Base-by-base conservation (phyloP, 2,888 invertebrate genomes). In the Leptopilina drosophilae region DNA sequence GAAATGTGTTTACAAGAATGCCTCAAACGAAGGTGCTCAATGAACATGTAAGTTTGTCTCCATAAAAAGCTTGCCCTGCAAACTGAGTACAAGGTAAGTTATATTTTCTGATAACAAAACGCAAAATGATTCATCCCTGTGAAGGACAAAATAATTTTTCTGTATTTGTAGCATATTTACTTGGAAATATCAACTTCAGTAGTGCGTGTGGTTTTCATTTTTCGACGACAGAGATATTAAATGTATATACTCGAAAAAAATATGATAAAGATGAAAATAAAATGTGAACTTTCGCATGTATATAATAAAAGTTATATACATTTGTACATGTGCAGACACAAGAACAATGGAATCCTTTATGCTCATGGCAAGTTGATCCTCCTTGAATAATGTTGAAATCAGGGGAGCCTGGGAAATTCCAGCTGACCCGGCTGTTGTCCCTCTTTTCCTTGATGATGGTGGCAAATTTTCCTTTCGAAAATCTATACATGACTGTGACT, bases 351-450 rank as follows among this genome's bases (percentile, higher is more conserved):
- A 84, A 84, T 85, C 82, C 82, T 77, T 78, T 80, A 76, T 46
- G 46, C 46, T 46, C 81, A 80, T 90, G 91, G 88, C 91, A 91
- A 89, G 88, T 91, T 91, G 91, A 91, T 91, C 91, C 91, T 82
- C 83, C 86, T 91, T 91, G 91, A 91, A 90, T 91, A 91, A 91
- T 91, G 91, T 91, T 89, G 87, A 91, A 91, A 91, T 91, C 91
- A 91, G 91, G 90, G 91, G 91, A 88, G 90, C 87, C 89, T 89
- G 91, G 90, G 90, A 90, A 90, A 87, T 86, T 83, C 87, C 90
- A 91, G 89, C 88, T 90, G 90, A 89, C 88, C 89, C 83, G 73
- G 15, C 15, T 20, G 42, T 20, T 20, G 42, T 20, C 67, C 76
- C 66, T 15, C 66, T 66, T 66, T 66, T 66, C 46, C 46, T 46